Evolutionary conservation across 2,113 vertebrate genomes (phyloP).

Genomic region (Plecotus auritus): DNA sequence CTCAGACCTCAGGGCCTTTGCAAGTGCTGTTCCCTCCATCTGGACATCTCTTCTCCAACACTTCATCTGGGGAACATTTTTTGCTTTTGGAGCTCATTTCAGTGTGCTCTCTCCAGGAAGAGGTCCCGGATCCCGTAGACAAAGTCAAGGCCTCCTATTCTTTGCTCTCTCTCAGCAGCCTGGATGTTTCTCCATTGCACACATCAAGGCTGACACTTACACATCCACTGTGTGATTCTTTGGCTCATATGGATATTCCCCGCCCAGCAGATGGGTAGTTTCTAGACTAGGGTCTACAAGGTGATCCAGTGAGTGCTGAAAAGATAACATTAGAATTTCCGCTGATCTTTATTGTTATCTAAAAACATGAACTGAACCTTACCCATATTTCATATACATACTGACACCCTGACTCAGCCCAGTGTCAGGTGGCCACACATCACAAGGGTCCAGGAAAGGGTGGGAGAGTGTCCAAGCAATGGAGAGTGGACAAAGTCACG

Average conservation of each 20-base stretch:
- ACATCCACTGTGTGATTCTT: background rate
- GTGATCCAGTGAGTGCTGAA: background rate
- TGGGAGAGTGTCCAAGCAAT: background rate
- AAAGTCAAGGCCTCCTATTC: background rate
- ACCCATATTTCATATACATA: background rate
- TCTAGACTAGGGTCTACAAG: background rate
- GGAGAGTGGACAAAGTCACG: background rate
- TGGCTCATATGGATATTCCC: background rate
- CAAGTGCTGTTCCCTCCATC: background rate
- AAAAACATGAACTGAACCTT: background rate
- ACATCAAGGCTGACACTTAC: background rate
- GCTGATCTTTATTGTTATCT: background rate
- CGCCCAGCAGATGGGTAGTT: background rate
- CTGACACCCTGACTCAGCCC: background rate
- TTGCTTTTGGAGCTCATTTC: background rate
- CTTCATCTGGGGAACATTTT: background rate
- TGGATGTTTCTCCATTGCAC: background rate
- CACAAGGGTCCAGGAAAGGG: rapidly evolving
- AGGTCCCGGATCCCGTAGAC: background rate
- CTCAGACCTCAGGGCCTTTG: background rate
- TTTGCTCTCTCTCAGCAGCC: background rate
- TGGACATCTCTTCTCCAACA: background rate
- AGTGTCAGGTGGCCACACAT: background rate
- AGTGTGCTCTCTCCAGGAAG: background rate
- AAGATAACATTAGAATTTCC: background rate